Percentiles rank a stretch among this genome's conserved stretches.
Evolutionary conservation across 2,888 invertebrate species (phyloP).

Genomic region (Dryocosmus kuriphilus): DNA sequence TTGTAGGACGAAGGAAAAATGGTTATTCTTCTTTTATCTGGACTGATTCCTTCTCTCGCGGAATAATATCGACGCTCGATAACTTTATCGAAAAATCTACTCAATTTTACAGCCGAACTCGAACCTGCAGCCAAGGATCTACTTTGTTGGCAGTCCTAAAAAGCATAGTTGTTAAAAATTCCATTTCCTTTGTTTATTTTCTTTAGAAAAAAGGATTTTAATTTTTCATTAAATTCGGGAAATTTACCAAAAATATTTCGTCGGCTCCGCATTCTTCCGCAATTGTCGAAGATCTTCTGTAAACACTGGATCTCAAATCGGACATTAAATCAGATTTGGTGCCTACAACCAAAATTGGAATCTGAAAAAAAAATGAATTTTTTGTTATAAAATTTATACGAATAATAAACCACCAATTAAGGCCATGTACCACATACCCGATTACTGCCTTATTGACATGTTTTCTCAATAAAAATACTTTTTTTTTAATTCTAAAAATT

Average conservation of each 20-base stretch:
- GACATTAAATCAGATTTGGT: slow-evolving; percentile 94
- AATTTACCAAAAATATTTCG: slow-evolving; percentile 89
- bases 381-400: slow-evolving; percentile 19
- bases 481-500: too few species aligned
- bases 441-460: too few species aligned
- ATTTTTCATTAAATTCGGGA: not conserved
- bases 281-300: slow-evolving; percentile 83
- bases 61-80: slow-evolving; percentile 81
- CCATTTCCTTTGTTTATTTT: slow-evolving; percentile 37
- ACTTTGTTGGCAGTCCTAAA: slow-evolving; percentile 81
- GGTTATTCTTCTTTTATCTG: slow-evolving; percentile 79
- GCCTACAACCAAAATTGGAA: slow-evolving; percentile 96
- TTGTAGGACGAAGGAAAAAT: slow-evolving; percentile 79
- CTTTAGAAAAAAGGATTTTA: slow-evolving; percentile 1
- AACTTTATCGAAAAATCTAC: slow-evolving; percentile 95
- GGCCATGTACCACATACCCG: too few species aligned
- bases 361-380: slow-evolving; percentile 79
- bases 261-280: slow-evolving; percentile 96
- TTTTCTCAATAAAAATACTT: too few species aligned
- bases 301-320: slow-evolving; percentile 84
- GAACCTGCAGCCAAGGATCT: slow-evolving; percentile 96
- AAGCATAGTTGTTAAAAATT: slow-evolving; percentile 47
- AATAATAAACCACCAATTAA: too few species aligned
- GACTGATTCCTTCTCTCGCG: slow-evolving; percentile 78
- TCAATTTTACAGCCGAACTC: slow-evolving; percentile 95